These are phyloP conservation scores for Torymus texanus DNA, from an alignment of 2,888 invertebrate genomes.

Conservation along the genomic window DNA sequence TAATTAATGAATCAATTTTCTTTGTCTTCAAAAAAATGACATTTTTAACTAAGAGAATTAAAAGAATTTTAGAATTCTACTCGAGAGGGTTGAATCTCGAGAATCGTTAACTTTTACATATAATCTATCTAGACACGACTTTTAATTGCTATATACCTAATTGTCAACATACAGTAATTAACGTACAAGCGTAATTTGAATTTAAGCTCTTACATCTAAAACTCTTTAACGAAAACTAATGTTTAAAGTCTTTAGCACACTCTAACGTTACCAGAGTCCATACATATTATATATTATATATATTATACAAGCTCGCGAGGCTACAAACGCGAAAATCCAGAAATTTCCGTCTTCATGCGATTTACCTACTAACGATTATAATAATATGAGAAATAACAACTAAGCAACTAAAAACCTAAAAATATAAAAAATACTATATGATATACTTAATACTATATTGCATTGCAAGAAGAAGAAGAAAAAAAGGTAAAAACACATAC, in stretches of 20 bases:
- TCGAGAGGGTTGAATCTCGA: neutral
- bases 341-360: constrained; percentile 58
- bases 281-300: too few species aligned
- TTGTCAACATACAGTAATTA: neutral
- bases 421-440: constrained; percentile 13
- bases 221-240: constrained; percentile 28
- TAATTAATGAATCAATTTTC: too few species aligned
- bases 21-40: neutral
- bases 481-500: constrained; percentile 26
- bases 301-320: neutral
- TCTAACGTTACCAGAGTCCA: neutral
- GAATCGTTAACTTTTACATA: neutral
- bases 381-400: neutral
- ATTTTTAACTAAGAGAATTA: neutral
- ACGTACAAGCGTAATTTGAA: constrained; percentile 8
- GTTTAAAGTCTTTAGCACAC: constrained; percentile 29
- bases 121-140: neutral
- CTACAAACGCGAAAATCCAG: constrained; percentile 46
- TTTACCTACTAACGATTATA: neutral
- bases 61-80: neutral
- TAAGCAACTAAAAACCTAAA: neutral
- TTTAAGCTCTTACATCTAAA: constrained; percentile 21
- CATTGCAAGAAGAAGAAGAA: constrained; percentile 6
- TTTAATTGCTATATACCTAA: constrained; percentile 22
- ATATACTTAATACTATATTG: neutral